Base-by-base conservation (phyloP, 2,888 invertebrate genomes). In the Meta bourneti region DNA sequence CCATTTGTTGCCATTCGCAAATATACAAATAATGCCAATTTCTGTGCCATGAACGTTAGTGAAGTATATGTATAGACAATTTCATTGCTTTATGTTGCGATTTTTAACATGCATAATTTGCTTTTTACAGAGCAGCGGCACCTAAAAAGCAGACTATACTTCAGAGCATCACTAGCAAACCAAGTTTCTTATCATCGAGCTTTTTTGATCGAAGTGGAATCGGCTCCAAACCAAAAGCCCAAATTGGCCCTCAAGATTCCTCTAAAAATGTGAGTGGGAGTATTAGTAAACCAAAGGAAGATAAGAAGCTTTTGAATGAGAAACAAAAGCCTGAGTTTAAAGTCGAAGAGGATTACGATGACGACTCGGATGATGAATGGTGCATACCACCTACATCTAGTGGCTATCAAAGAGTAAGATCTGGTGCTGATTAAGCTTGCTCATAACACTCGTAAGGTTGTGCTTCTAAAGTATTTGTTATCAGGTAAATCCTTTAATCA, bases 361-460 rank as follows among this genome's bases (percentile, higher is more conserved):
- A 91, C 8, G 87, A 91, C 11, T 87, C 87, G 7, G 86, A 81
- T 34, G 91, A 91, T 77, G 85, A 84, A 4, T 88, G 88, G 88
- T 79, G 74, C 52, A 34, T 89, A 13, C 75, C 84, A 9, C 79
- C 52, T 7, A 49, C 75, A n/a, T 70, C 61, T 83, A 69, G 75
- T 51, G 88, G 88, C 34, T 92, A 92, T 74, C 91, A 87, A n/a
- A 86, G 51, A 92, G 84, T 89, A 20, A 79, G 72, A 75, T 79
- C 91, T 72, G 79, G 80, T 89, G 91, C 91, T 52, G 91, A 92
- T 51, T 92, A 54, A 91, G n/a, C 48, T 69, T 86, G 48, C 9
- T 71, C 19, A 34, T 52, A 61, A 61, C 16, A 16, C 61, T 34
- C 34, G 1, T 34, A 34, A 34, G 34, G 34, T 61, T 61, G 61